Evolutionary conservation across 2,888 invertebrate genomes (phyloP).

Genomic region (Chorisops tibialis): DNA sequence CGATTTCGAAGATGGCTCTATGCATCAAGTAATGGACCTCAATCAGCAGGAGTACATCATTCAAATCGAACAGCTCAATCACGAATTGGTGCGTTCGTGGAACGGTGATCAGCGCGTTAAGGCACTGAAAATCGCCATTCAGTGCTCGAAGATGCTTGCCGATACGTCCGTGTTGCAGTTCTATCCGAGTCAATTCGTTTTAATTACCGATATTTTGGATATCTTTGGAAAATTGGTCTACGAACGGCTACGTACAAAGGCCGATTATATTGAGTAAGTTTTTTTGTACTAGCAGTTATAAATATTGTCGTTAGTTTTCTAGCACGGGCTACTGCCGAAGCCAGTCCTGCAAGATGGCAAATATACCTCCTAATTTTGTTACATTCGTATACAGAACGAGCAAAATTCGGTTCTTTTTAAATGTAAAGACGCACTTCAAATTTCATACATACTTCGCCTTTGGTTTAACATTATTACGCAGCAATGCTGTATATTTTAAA

Average conservation of each 20-base stretch:
- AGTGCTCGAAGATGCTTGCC: slow-evolving; percentile 90
- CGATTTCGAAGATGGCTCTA: slow-evolving; percentile 86
- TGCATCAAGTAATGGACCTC: slow-evolving; percentile 82
- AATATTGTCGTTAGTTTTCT: too few relatives aligned
- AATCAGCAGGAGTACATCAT: slow-evolving; percentile 90
- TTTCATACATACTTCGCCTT: too few relatives aligned
- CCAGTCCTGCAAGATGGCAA: too few relatives aligned
- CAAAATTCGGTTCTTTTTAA: too few relatives aligned
- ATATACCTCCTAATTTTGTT: too few relatives aligned
- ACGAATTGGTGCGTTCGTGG: slow-evolving; percentile 90
- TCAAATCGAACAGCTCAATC: slow-evolving; percentile 86
- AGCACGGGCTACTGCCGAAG: too few relatives aligned
- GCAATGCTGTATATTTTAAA: too few relatives aligned
- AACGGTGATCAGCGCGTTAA: slow-evolving; percentile 90
- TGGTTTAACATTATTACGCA: too few relatives aligned
- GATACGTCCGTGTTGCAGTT: slow-evolving; percentile 89
- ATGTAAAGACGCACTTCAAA: too few relatives aligned
- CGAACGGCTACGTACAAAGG: slow-evolving; percentile 75
- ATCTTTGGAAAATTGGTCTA: slow-evolving; percentile 90
- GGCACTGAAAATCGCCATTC: slow-evolving; percentile 93
- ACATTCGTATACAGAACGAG: too few relatives aligned
- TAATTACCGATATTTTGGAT: slow-evolving; percentile 93
- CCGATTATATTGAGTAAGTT: slow-evolving; percentile 59
- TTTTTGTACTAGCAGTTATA: too few relatives aligned
- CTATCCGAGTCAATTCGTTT: slow-evolving; percentile 97